Evolutionary conservation across 2,888 invertebrate genomes (phyloP).

Genomic region (Acleris sparsana): DNA sequence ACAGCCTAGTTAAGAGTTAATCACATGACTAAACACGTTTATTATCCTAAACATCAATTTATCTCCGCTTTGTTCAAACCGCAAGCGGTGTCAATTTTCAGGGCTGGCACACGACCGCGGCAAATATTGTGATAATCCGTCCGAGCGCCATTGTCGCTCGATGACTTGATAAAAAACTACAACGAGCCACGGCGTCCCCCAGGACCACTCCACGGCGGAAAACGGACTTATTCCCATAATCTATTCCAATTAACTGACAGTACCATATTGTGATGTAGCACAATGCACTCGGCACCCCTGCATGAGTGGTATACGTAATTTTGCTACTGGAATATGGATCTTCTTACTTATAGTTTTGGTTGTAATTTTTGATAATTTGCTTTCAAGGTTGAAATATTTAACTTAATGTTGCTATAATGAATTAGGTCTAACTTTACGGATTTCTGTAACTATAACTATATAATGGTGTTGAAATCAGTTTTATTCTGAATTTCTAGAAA

Average conservation of each 20-base stretch:
- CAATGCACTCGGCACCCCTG: constrained; percentile 67
- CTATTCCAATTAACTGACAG: constrained; percentile 84
- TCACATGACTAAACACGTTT: constrained; percentile 56
- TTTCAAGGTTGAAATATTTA: constrained; percentile 1
- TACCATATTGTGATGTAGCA: constrained; percentile 82
- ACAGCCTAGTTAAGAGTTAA: constrained; percentile 32
- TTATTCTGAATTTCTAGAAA: too few species aligned
- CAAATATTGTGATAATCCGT: constrained; percentile 82
- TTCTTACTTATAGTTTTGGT: constrained; percentile 36
- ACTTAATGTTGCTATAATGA: not conserved
- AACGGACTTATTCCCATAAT: constrained; percentile 79
- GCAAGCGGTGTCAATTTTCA: constrained; percentile 66
- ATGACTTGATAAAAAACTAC: constrained; percentile 81
- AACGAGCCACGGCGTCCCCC: constrained; percentile 64
- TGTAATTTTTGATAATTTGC: constrained; percentile 17
- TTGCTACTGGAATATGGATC: constrained; percentile 42
- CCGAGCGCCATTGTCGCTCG: constrained; percentile 70
- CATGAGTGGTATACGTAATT: constrained; percentile 50
- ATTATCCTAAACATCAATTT: constrained; percentile 38
- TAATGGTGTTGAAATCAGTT: too few species aligned
- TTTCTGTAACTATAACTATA: too few species aligned
- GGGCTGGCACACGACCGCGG: constrained; percentile 66
- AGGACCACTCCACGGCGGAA: constrained; percentile 64
- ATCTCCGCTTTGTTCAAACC: constrained; percentile 48
- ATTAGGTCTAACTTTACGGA: too few species aligned